These are phyloP conservation scores for Seriola rivoliana DNA, from an alignment of 2,113 vertebrate genomes.

Conservation along the genomic window DNA sequence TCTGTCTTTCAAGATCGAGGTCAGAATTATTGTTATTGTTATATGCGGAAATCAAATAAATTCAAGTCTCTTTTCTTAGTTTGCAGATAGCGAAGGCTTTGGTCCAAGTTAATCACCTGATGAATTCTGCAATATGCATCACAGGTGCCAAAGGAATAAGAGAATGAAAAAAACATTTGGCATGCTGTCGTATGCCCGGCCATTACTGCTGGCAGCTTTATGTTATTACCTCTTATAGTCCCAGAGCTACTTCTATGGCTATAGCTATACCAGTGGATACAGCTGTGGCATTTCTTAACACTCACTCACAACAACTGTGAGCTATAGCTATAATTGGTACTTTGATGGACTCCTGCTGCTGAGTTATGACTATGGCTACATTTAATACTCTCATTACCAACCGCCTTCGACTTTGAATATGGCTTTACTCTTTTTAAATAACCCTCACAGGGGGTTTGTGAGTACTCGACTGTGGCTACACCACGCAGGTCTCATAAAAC, in stretches of 20 bases:
- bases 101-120: neutral
- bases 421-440: constrained; percentile 22
- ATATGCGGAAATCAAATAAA: neutral
- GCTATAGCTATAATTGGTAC: constrained; percentile 53
- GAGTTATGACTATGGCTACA: constrained; percentile 47
- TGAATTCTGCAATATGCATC: neutral
- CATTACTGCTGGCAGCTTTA: constrained; percentile 24
- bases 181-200: neutral
- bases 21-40: neutral
- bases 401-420: constrained; percentile 29
- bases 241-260: constrained; percentile 7
- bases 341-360: constrained; percentile 53
- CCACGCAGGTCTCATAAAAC: constrained; percentile 12
- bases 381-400: constrained; percentile 42
- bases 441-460: neutral
- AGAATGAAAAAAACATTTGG: constrained; percentile 3
- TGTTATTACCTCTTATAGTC: constrained; percentile 24
- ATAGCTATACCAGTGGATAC: neutral
- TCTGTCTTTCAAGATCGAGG: neutral
- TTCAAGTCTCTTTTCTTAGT: neutral
- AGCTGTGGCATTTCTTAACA: constrained; percentile 43
- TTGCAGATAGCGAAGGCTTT: neutral
- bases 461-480: neutral
- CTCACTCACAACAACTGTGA: constrained; percentile 48
- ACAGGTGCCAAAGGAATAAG: constrained; percentile 3